Base-by-base conservation (phyloP, 2,797 vertebrate genomes). In the Chelidonichthys spinosus region DNA sequence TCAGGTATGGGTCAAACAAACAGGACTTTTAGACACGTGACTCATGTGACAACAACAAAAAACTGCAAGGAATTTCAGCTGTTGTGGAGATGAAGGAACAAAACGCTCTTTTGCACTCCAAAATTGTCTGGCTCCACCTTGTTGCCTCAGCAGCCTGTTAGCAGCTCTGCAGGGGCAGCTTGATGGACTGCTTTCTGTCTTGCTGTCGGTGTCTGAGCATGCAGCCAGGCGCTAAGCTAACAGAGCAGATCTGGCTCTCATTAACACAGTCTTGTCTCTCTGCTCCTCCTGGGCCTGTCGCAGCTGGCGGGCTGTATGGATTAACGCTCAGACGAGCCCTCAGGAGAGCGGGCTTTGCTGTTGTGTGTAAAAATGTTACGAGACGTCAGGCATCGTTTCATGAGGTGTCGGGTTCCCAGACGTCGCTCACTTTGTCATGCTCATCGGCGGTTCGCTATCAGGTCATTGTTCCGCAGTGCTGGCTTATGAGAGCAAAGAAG, bases 381-480 rank as follows among this genome's bases (percentile, higher is more conserved):
- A 89, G 86, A 89, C 78, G 35, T 79, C 61, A 69, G 84, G 72
- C 87, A 83, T 86, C 58, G 83, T 90, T 94, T 92, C 90, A 92
- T 83, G 78, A 89, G 87, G 88, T 92, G 85, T 93, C 15, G 53
- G 78, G 82, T 93, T 93, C 80, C 74, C 63, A 73, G 76, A 87
- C 74, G 58, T 90, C 88, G 85, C 86, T 88, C 85, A 78, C 56
- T 78, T 81, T 88, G 88, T 85, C 86, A 40, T 81, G 67, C 85
- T 90, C 66, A 6, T 61, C 65, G 71, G 53, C 39, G 53, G 43
- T 69, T 79, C 54, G 54, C 84, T 80, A 79, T 87, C 87, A 72
- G 79, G 74, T 91, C 80, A 92, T 88, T 82, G 87, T 85, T 93
- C 85, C 83, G 87, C 90, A 88, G 81, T 85, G 81, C 70, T 64